phyloP scores from a whole-genome alignment of 2,888 invertebrate species.

The Bellardia pandia region DNA sequence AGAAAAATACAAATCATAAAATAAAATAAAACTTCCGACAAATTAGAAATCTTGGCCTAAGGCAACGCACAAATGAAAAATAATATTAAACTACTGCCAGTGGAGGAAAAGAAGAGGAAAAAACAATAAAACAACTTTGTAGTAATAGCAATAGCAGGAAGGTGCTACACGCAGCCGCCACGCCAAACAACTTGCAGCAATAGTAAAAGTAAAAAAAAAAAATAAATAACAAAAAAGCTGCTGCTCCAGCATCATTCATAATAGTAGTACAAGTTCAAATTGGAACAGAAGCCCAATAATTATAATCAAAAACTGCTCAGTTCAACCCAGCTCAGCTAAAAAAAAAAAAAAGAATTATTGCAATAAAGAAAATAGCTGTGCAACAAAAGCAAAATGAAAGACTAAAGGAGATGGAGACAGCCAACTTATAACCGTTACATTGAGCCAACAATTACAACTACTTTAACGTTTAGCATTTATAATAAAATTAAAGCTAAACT shows the following conservation, averaged over 20 bases:
- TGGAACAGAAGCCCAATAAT: conserved; percentile 72
- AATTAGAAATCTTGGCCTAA: conserved; percentile 71
- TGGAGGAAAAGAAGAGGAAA: conserved; percentile 5
- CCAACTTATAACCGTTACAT: conserved; percentile 46
- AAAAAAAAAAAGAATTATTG: conserved; percentile 27
- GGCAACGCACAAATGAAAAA: conserved; percentile 65
- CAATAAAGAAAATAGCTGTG: conserved; percentile 12
- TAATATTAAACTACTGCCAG: conserved; percentile 41
- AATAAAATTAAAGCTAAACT: conserved; percentile 54
- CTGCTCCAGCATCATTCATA: neutral
- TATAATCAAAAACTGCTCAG: conserved; percentile 62
- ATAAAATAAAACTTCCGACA: conserved; percentile 73
- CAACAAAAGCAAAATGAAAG: neutral
- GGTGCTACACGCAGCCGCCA: conserved; percentile 49
- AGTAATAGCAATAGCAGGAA: conserved; percentile 29
- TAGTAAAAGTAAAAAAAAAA: neutral
- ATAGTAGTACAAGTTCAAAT: conserved; percentile 44
- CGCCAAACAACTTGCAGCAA: conserved; percentile 1
- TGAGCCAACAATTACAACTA: conserved; percentile 44
- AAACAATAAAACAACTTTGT: conserved; percentile 51
- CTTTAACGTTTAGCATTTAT: conserved; percentile 26
- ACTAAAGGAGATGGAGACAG: conserved; percentile 39
- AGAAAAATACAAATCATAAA: conserved; percentile 58
- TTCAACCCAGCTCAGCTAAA: neutral
- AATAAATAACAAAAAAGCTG: neutral